Base-by-base conservation (phyloP, 1,140 invertebrate genomes). In the Marisa cornuarietis region DNA sequence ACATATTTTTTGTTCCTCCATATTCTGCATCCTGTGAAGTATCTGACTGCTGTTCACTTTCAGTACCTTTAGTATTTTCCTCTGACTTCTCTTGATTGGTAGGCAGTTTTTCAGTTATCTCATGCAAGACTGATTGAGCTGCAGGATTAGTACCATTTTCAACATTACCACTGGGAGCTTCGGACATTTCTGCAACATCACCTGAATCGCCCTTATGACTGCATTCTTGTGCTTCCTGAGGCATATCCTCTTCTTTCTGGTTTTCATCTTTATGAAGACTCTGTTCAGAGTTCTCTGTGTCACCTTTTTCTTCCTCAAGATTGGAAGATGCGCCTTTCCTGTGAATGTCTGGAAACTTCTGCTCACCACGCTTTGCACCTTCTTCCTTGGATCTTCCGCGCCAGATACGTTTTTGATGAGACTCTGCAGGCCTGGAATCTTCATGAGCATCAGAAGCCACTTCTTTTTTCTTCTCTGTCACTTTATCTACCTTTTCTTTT, bases 111-210 rank as follows among this genome's bases (percentile, higher is more conserved):
- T 24, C 58, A 31, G 5, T 49, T 61, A 52, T 63, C 20, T 54
- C 66, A 24, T 1, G 8, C 16, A 22, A 26, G 6, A 26, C 58
- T 20, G 52, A 79, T 63, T 76, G 66, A 76, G 24, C 74, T 52
- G 31, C 61, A 66, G 49, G 26, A 49, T 66, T 68, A 54, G 51
- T 51, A n/a, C 22, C 49, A 20, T 66, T 66, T 13, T 68, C 58
- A 20, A 20, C 14, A 42, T 71, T 76, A 18, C 9, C 54, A 58
- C 8, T 58, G 16, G 54, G 11, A 71, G 20, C 78, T 26, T 79
- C 81, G 18, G 54, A 26, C 66, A 71, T 62, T 78, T 71, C 24
- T 42, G 66, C 73, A 24, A 54, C n/a, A n/a, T 42, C 52, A 52
- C n/a, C 13, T 51, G 26, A 26, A 54, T 49, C 11, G 7, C 13